Evolutionary conservation across 2,113 vertebrate species (phyloP).

Genomic region (Brachyistius frenatus): DNA sequence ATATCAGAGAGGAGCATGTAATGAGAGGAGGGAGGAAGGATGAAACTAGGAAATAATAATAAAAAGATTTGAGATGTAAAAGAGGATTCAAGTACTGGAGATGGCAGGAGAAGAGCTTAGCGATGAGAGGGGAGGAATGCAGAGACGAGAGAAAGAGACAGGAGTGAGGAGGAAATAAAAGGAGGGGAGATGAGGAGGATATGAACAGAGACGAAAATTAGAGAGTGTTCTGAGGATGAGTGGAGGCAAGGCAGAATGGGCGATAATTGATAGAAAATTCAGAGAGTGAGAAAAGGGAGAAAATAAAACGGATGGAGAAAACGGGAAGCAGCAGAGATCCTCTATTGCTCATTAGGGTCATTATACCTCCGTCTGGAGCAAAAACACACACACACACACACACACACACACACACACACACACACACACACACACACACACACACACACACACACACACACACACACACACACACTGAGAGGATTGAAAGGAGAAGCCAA

Average conservation of each 20-base stretch:
- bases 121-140: not conserved
- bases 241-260: constrained; percentile 53
- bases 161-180: constrained; percentile 22
- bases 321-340: constrained; percentile 55
- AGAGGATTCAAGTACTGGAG: constrained; percentile 16
- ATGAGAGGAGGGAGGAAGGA: constrained; percentile 12
- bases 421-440: constrained; percentile 3
- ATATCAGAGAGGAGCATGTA: constrained; percentile 23
- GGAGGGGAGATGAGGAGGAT: constrained; percentile 37
- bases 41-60: not conserved
- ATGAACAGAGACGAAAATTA: constrained; percentile 50
- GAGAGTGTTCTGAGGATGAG: constrained; percentile 50
- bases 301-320: constrained; percentile 54
- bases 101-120: constrained; percentile 11
- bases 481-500: constrained; percentile 62
- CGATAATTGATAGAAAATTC: constrained; percentile 75
- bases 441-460: constrained; percentile 1
- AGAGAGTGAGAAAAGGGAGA: constrained; percentile 35
- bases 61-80: not conserved
- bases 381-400: constrained; percentile 1
- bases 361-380: constrained; percentile 60
- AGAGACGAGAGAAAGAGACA: constrained; percentile 31
- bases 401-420: constrained; percentile 9
- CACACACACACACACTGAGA: constrained; percentile 29
- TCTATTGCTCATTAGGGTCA: constrained; percentile 75